phyloP scores from a whole-genome alignment of 2,113 vertebrate genomes.

The Ondatra zibethicus region DNA sequence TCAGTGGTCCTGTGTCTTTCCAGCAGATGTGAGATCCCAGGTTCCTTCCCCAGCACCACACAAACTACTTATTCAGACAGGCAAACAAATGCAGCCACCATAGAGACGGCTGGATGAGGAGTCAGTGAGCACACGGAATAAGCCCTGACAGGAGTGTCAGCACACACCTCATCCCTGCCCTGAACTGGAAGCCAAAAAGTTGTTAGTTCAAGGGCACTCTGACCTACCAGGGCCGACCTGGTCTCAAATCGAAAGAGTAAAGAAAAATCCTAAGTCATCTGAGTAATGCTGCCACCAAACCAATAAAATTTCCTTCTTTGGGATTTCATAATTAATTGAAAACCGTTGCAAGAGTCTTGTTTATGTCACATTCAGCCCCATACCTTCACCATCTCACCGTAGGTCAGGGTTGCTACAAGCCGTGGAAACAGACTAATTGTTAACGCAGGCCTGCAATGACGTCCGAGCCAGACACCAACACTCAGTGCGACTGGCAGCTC shows the following conservation, averaged over 20 bases:
- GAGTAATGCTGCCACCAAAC: conserved; percentile 23
- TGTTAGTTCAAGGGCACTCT: background rate
- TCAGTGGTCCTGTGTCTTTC: too few relatives aligned
- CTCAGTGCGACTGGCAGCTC: background rate
- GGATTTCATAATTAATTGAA: conserved; percentile 11
- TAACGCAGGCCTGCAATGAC: background rate
- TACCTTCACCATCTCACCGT: background rate
- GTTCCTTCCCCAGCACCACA: background rate
- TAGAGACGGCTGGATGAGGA: background rate
- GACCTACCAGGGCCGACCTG: background rate
- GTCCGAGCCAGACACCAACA: background rate
- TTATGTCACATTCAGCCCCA: background rate
- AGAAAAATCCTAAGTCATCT: background rate
- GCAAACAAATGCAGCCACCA: background rate
- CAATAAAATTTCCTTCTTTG: background rate
- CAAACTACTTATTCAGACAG: background rate
- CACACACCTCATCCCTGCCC: background rate
- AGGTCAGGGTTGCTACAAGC: background rate
- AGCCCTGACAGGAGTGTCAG: background rate
- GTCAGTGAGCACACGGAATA: background rate
- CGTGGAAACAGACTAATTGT: background rate
- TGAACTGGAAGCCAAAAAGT: background rate
- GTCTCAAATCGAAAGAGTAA: background rate
- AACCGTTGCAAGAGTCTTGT: background rate
- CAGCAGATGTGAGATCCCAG: too few relatives aligned